Evolutionary conservation across 2,888 invertebrate species (phyloP).

Genomic region (Hirtodrosophila trivittata): DNA sequence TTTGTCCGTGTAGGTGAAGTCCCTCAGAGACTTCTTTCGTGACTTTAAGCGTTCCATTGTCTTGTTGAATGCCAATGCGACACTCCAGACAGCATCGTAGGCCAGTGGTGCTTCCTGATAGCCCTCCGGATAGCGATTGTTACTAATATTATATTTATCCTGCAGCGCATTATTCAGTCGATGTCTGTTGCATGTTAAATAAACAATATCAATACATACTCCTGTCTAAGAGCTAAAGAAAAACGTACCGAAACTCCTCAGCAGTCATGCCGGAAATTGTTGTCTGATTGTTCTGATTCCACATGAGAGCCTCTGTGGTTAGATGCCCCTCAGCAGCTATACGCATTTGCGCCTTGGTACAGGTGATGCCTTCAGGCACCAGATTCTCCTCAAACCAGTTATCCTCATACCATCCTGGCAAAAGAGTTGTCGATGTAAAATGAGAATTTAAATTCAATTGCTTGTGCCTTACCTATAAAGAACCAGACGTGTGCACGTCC

Average conservation of each 20-base stretch:
- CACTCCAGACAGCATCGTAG: constrained; percentile 99
- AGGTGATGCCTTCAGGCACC: constrained; percentile 94
- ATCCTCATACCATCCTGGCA: constrained; percentile 97
- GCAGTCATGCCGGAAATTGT: constrained; percentile 98
- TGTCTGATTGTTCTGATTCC: constrained; percentile 97
- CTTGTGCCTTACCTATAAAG: constrained; percentile 90
- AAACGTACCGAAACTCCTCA: constrained; percentile 90
- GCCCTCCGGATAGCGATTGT: constrained; percentile 94
- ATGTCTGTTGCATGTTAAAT: constrained; percentile 85
- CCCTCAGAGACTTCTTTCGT: constrained; percentile 92
- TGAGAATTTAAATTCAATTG: neutral
- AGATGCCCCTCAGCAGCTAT: constrained; percentile 98
- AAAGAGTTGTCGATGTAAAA: neutral
- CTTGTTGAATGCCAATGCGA: constrained; percentile 98
- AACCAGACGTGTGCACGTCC: constrained; percentile 99
- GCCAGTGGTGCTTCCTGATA: constrained; percentile 99
- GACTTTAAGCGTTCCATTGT: constrained; percentile 94
- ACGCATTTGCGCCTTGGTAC: constrained; percentile 96
- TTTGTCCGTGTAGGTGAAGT: constrained; percentile 98
- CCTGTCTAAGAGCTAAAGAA: neutral
- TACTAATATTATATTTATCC: constrained; percentile 93
- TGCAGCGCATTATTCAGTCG: constrained; percentile 92
- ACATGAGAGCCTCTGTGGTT: constrained; percentile 99
- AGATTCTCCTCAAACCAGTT: constrained; percentile 98
- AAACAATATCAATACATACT: too few relatives aligned